Conservation (phyloP, 2,888 invertebrate genomes). For the Pandemis heparana region DNA sequence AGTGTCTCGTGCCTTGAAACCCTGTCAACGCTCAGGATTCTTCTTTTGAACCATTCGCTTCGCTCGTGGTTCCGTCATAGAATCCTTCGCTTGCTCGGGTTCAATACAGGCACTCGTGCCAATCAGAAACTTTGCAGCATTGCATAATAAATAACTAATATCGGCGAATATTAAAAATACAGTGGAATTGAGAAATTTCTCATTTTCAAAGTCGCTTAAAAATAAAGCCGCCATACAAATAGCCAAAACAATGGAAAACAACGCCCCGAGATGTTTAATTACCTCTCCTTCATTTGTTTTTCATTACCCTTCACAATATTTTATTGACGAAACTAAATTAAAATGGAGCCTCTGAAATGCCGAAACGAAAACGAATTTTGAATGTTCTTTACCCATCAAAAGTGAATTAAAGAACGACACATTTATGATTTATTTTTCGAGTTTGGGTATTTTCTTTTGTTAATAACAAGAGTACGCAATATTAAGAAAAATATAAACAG, state of each 20-base stretch:
- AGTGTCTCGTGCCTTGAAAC: too few species aligned
- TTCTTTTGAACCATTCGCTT: too few species aligned
- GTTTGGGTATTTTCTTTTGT: neutral
- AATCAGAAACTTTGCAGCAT: too few species aligned
- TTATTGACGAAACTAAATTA: constrained; percentile 19
- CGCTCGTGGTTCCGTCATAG: too few species aligned
- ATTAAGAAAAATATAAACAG: too few species aligned
- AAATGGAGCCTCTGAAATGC: neutral
- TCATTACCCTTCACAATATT: constrained; percentile 17
- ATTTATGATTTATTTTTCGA: neutral
- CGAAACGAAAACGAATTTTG: constrained; percentile 1
- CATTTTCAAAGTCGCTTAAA: neutral
- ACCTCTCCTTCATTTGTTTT: constrained; percentile 14
- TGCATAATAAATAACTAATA: too few species aligned
- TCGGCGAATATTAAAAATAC: too few species aligned
- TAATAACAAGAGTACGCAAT: neutral
- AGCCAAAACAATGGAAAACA: constrained; percentile 13
- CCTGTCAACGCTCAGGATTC: too few species aligned
- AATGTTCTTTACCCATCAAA: neutral
- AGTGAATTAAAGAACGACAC: neutral
- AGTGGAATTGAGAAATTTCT: too few species aligned
- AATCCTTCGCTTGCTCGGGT: too few species aligned
- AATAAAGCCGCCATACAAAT: neutral
- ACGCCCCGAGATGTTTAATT: constrained; percentile 8
- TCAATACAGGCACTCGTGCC: too few species aligned